Percentiles rank a stretch among this genome's conserved stretches.
These are phyloP conservation scores for Megalurothrips usitatus DNA, from an alignment of 2,888 invertebrate species.

Conservation along the genomic window DNA sequence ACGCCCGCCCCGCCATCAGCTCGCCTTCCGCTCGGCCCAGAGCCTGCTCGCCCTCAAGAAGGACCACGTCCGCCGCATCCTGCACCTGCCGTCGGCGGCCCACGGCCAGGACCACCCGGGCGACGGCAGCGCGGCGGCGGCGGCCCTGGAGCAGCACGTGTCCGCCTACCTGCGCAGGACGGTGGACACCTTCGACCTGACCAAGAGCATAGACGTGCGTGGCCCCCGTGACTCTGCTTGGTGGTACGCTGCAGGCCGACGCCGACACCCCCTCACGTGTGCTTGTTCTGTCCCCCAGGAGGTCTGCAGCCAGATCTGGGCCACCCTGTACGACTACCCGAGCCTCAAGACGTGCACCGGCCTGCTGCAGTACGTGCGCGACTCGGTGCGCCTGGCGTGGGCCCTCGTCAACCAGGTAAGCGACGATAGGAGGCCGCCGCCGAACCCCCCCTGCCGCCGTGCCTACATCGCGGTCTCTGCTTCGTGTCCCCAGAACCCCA, in stretches of 20 bases:
- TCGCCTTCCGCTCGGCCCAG: constrained; percentile 68
- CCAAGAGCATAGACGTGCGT: constrained; percentile 49
- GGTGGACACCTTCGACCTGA: constrained; percentile 60
- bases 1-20: constrained; percentile 47
- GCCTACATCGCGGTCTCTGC: too few species aligned
- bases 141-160: constrained; percentile 54
- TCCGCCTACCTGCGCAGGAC: constrained; percentile 63
- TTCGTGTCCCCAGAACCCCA: constrained; percentile 42
- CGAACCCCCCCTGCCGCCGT: too few species aligned
- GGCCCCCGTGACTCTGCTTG: neutral
- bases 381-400: constrained; percentile 85
- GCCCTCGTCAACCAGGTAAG: constrained; percentile 66
- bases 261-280: neutral
- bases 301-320: constrained; percentile 67
- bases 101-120: constrained; percentile 19
- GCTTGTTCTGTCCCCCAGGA: constrained; percentile 46
- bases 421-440: neutral
- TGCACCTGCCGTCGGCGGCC: constrained; percentile 48
- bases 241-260: neutral
- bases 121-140: constrained; percentile 39
- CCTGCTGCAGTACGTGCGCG: constrained; percentile 72
- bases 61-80: constrained; percentile 62
- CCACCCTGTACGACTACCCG: constrained; percentile 89
- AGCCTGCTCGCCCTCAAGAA: constrained; percentile 68
- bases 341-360: constrained; percentile 74